Conservation (phyloP, 2,888 invertebrate species). For the Eupelmus urozonus region DNA sequence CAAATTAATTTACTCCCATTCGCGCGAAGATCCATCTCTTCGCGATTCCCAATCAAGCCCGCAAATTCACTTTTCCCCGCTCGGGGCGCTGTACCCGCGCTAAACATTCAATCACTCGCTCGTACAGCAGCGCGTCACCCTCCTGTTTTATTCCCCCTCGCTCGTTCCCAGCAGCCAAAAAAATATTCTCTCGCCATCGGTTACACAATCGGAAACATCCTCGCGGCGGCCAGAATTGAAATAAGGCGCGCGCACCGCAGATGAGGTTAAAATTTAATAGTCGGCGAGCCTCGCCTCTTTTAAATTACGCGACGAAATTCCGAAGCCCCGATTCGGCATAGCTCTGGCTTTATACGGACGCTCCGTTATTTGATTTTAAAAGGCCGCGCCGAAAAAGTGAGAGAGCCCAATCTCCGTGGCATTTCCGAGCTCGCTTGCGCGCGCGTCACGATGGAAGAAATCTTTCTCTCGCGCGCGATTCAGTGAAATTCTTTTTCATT, state of each 20-base stretch:
- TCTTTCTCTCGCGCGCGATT: slow-evolving; percentile 49
- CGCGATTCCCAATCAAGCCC: slow-evolving; percentile 36
- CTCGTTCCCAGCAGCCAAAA: slow-evolving; percentile 28
- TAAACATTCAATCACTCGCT: slow-evolving; percentile 22
- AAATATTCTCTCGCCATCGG: slow-evolving; percentile 3
- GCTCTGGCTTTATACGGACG: slow-evolving; percentile 37
- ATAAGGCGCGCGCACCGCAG: slow-evolving; percentile 57
- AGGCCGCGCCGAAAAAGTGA: slow-evolving; percentile 39
- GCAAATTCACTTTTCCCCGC: slow-evolving; percentile 30
- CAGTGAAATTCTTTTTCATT: slow-evolving; percentile 58
- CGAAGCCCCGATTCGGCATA: slow-evolving; percentile 65
- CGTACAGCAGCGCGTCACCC: too few species aligned
- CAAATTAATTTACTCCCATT: slow-evolving; percentile 36
- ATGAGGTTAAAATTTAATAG: slow-evolving; percentile 76
- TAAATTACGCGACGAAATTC: slow-evolving; percentile 71
- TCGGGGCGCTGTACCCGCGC: slow-evolving; percentile 6
- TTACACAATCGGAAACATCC: too few species aligned
- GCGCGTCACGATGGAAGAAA: slow-evolving; percentile 50
- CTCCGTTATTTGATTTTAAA: slow-evolving; percentile 62
- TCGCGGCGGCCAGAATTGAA: slow-evolving; percentile 12
- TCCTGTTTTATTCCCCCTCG: slow-evolving; percentile 10
- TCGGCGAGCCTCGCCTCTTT: slow-evolving; percentile 62
- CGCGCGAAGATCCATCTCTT: not conserved
- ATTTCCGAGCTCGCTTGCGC: slow-evolving; percentile 61
- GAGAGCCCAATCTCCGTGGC: slow-evolving; percentile 58